These are phyloP conservation scores for Archocentrus centrarchus DNA, from an alignment of 2,113 vertebrate genomes.

Conservation along the genomic window DNA sequence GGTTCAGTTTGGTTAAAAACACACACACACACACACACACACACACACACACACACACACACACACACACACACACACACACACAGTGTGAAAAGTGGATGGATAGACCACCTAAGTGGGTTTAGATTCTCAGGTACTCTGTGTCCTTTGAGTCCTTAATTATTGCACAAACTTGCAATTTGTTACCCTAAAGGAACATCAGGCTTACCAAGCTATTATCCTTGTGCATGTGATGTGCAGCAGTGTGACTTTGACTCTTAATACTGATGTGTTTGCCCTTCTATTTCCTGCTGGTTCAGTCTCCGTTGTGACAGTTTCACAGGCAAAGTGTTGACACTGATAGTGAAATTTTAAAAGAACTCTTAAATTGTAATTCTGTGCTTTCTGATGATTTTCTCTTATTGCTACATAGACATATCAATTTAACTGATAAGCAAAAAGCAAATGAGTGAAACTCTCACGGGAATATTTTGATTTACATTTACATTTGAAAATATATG, in stretches of 20 bases:
- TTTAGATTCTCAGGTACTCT: constrained; percentile 28
- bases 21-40: neutral
- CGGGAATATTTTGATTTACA: neutral
- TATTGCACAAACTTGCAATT: constrained; percentile 44
- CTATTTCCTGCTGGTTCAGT: constrained; percentile 11
- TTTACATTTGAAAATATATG: neutral
- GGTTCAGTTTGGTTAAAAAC: neutral
- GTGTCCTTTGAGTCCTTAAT: constrained; percentile 54
- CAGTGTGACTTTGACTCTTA: constrained; percentile 29
- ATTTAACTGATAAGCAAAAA: constrained; percentile 1
- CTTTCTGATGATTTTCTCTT: constrained; percentile 19
- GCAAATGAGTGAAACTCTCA: neutral
- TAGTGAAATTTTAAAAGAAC: constrained; percentile 23
- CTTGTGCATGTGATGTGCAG: constrained; percentile 26
- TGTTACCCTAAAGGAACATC: constrained; percentile 25
- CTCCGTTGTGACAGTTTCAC: constrained; percentile 12
- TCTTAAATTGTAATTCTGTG: neutral
- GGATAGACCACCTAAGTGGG: constrained; percentile 28
- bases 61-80: neutral
- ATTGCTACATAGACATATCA: neutral
- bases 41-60: neutral
- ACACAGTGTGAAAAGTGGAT: constrained; percentile 5
- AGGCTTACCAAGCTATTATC: constrained; percentile 25
- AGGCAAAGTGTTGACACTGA: constrained; percentile 23
- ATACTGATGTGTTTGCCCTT: constrained; percentile 25